phyloP scores from a whole-genome alignment of 2,113 vertebrate genomes.

The Eclectus roratus region DNA sequence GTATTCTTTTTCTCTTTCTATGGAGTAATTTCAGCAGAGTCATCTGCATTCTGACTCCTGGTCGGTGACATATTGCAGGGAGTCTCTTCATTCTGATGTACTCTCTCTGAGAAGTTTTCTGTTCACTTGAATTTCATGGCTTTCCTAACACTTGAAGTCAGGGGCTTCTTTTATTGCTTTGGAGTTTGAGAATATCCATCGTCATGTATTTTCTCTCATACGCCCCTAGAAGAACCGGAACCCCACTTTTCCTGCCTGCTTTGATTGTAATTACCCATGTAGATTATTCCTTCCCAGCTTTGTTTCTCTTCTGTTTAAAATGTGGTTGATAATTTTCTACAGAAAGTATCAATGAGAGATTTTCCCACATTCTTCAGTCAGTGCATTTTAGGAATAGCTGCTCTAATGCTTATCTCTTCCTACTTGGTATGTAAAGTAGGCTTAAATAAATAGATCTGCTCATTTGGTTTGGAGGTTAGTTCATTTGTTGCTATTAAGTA shows the following conservation, averaged over 20 bases:
- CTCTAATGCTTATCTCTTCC: neutral
- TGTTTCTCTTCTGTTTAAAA: neutral
- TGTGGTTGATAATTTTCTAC: neutral
- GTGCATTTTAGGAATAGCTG: constrained; percentile 21
- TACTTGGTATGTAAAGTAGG: constrained; percentile 27
- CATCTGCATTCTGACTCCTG: neutral
- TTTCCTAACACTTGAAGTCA: neutral
- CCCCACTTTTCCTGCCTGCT: neutral
- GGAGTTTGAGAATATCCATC: neutral
- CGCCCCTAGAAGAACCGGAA: neutral
- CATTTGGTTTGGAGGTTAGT: constrained; percentile 48
- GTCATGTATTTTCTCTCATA: neutral
- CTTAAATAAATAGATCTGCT: constrained; percentile 11
- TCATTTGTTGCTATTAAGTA: constrained; percentile 44
- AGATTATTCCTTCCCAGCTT: neutral
- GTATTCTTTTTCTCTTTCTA: neutral
- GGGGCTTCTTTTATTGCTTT: neutral
- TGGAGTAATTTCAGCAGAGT: neutral
- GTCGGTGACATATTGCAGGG: neutral
- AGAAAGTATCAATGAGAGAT: neutral
- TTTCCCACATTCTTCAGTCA: neutral
- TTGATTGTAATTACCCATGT: neutral
- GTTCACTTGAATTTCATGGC: neutral
- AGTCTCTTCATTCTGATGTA: neutral
- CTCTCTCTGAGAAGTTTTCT: neutral